Conservation (phyloP, 2,797 vertebrate genomes). For the Molossus alvarezi region DNA sequence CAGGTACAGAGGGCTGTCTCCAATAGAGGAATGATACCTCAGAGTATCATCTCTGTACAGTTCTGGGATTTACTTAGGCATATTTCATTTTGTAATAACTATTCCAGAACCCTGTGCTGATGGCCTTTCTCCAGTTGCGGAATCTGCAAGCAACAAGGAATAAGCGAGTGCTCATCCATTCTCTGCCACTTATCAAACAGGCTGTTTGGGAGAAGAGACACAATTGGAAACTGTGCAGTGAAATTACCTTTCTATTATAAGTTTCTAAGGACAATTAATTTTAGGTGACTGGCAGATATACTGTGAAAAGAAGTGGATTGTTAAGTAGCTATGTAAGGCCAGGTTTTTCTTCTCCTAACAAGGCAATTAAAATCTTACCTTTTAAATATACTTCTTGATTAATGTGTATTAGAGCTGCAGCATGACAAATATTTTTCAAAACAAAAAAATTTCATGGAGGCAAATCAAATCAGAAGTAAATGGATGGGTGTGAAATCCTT, state of each 20-base stretch:
- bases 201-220: slow-evolving; percentile 63
- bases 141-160: slow-evolving; percentile 51
- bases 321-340: slow-evolving; percentile 51
- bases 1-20: not conserved
- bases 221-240: slow-evolving; percentile 62
- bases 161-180: not conserved
- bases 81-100: slow-evolving; percentile 25
- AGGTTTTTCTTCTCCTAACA: slow-evolving; percentile 38
- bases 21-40: not conserved
- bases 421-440: slow-evolving; percentile 82
- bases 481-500: slow-evolving; percentile 81
- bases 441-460: slow-evolving; percentile 81
- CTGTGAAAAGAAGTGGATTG: slow-evolving; percentile 77
- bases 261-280: slow-evolving; percentile 74
- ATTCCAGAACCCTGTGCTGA: not conserved
- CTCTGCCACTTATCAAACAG: slow-evolving; percentile 40
- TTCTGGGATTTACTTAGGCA: not conserved
- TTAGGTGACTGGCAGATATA: slow-evolving; percentile 69
- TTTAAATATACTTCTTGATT: slow-evolving; percentile 80
- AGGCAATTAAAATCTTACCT: slow-evolving; percentile 71
- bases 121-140: not conserved
- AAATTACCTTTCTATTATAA: slow-evolving; percentile 80
- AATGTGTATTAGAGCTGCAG: slow-evolving; percentile 78
- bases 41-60: not conserved
- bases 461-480: slow-evolving; percentile 83